Base-by-base conservation (phyloP, 2,888 invertebrate genomes). In the Ormyrus nitidulus region DNA sequence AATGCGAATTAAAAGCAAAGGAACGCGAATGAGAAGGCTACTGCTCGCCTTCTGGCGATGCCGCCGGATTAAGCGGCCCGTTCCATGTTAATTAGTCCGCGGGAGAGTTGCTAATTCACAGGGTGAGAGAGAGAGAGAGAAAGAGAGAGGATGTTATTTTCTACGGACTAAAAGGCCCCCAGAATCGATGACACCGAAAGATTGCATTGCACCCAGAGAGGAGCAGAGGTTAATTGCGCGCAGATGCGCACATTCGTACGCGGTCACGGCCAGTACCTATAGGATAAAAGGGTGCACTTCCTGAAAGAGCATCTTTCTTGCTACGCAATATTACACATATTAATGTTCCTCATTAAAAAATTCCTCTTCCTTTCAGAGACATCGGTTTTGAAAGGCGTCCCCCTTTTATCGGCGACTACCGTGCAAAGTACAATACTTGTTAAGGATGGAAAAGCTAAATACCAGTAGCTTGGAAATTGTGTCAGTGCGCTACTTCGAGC, bases 111-210 rank as follows among this genome's bases (percentile, higher is more conserved):
- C 80, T 76, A 76, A 80, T 80, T 76, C 72, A 51, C 69, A 59
- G 61, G 6, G 53, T 10, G 46, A 49, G 51, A 44, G 51, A 11
- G 10, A 9, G 44, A 48, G 8, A 10, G 11, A 19, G 11, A 19
- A 11, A 46, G 44, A 34, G 34, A 19, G 44, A 46, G 66, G 48
- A 46, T 65, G 70, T 79, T 79, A 79, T 58, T 78, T 34, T 71
- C 79, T 61, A 61, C 34, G 34, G 34, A 54, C 65, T 66, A 66
- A 65, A 4, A 70, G 62, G 75, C 58, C 11, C 11, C 56, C 56
- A 51, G 71, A 74, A 79, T 75, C 75, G 78, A 58, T 81, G 80
- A 80, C 80, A 80, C 66, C 80, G 66, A 77, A 80, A 80, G 80
- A 80, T 80, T 80, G 61, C 70, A 66, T 64, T 61, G 64, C 68